phyloP scores from a whole-genome alignment of 2,113 vertebrate species.

The Variabilichromis moorii region DNA sequence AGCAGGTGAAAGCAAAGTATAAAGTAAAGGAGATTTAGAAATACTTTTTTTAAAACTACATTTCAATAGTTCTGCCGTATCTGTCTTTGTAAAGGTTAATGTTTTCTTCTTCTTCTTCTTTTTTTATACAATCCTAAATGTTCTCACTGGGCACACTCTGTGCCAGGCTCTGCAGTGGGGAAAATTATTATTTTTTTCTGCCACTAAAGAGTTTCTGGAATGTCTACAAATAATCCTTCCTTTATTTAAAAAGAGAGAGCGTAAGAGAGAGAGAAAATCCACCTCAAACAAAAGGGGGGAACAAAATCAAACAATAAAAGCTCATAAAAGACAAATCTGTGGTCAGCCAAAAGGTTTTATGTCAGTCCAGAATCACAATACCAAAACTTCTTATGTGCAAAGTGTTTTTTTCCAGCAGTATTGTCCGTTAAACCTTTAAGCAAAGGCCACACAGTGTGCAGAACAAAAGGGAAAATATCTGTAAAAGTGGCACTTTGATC shows the following conservation, averaged over 20 bases:
- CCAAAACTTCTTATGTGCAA: background rate
- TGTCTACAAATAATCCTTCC: constrained; percentile 8
- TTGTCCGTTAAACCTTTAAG: constrained; percentile 26
- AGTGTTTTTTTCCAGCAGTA: constrained; percentile 27
- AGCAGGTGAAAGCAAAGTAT: background rate
- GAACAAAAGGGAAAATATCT: constrained; percentile 28
- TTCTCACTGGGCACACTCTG: background rate
- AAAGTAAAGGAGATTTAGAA: background rate
- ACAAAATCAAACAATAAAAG: constrained; percentile 27
- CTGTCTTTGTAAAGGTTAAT: background rate
- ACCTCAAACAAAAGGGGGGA: background rate
- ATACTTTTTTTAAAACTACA: background rate
- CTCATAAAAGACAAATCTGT: background rate
- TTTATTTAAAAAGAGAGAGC: background rate
- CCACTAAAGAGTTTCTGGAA: constrained; percentile 18
- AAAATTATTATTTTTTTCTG: background rate
- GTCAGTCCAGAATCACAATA: constrained; percentile 13
- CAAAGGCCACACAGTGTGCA: constrained; percentile 40
- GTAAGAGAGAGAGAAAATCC: background rate
- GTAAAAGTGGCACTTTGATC: constrained; percentile 29
- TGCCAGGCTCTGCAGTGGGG: background rate
- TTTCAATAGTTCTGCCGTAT: background rate
- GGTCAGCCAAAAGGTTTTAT: constrained; percentile 43
- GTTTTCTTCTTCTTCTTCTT: background rate
- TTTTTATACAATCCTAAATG: background rate